phyloP scores from a whole-genome alignment of 2,797 vertebrate species.

The Holocentrus rufus region DNA sequence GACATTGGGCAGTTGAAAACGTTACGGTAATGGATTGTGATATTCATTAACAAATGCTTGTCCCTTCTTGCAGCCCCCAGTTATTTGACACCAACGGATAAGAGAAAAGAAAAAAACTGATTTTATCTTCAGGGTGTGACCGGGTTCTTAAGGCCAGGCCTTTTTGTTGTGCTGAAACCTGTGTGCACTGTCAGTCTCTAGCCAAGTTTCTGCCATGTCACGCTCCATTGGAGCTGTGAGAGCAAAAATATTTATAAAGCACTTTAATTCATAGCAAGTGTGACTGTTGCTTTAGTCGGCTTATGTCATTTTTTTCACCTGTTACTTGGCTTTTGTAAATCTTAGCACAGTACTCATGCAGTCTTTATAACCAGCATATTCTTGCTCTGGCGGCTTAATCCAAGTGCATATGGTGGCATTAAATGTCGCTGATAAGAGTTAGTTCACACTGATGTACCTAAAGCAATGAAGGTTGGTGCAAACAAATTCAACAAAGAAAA shows the following conservation, averaged over 20 bases:
- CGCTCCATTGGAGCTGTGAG: not conserved
- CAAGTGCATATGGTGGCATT: too few species aligned
- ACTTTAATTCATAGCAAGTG: constrained; percentile 27
- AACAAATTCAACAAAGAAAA: not conserved
- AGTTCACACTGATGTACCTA: not conserved
- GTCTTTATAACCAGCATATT: not conserved
- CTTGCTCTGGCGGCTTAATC: constrained; percentile 6
- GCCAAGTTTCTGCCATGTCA: constrained; percentile 54
- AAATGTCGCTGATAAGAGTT: not conserved
- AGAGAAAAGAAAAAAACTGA: constrained; percentile 29
- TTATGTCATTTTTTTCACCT: constrained; percentile 12
- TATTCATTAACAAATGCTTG: not conserved
- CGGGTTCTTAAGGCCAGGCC: not conserved
- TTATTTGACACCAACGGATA: not conserved
- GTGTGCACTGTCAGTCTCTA: not conserved
- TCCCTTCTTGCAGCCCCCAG: not conserved
- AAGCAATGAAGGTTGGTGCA: not conserved
- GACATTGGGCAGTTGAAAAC: not conserved
- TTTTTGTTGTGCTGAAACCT: constrained; percentile 13
- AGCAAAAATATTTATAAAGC: constrained; percentile 10
- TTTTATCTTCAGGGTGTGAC: constrained; percentile 51
- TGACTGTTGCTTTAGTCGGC: constrained; percentile 3
- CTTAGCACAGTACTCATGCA: not conserved
- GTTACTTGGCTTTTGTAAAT: constrained; percentile 13
- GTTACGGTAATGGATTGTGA: not conserved